phyloP scores from a whole-genome alignment of 2,113 vertebrate genomes.

The Takifugu bimaculatus region DNA sequence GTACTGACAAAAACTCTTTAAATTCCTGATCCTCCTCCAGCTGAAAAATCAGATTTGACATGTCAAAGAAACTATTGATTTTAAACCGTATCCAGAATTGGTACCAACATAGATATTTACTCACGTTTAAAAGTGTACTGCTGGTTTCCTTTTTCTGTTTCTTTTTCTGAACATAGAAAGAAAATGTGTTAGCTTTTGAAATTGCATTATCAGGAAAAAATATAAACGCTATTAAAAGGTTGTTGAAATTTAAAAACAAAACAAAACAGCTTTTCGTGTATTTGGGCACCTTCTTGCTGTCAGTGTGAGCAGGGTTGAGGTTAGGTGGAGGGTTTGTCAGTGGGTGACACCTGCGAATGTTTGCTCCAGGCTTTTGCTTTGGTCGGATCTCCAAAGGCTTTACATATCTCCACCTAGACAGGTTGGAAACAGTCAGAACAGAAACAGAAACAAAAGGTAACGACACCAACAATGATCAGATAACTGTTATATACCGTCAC shows the following conservation, averaged over 20 bases:
- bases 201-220: no score
- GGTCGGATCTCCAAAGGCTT: conserved; percentile 87
- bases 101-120: conserved; percentile 29
- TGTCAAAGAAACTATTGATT: background rate
- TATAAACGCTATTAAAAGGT: no score
- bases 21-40: conserved; percentile 83
- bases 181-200: background rate
- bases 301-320: conserved; percentile 34
- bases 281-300: conserved; percentile 67
- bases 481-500: conserved; percentile 73
- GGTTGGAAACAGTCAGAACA: background rate
- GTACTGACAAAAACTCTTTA: conserved; percentile 88
- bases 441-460: accelerated
- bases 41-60: conserved; percentile 57
- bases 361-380: conserved; percentile 93
- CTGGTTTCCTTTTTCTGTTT: conserved; percentile 67
- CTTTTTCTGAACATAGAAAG: conserved; percentile 64
- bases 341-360: conserved; percentile 69
- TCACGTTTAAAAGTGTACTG: conserved; percentile 74
- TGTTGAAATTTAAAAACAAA: no score
- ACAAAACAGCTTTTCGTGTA: background rate
- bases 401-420: conserved; percentile 89
- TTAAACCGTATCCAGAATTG: no score
- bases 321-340: conserved; percentile 49
- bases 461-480: background rate